Base-by-base conservation (phyloP, 2,797 vertebrate species). In the Neosilurus mollespiculum region DNA sequence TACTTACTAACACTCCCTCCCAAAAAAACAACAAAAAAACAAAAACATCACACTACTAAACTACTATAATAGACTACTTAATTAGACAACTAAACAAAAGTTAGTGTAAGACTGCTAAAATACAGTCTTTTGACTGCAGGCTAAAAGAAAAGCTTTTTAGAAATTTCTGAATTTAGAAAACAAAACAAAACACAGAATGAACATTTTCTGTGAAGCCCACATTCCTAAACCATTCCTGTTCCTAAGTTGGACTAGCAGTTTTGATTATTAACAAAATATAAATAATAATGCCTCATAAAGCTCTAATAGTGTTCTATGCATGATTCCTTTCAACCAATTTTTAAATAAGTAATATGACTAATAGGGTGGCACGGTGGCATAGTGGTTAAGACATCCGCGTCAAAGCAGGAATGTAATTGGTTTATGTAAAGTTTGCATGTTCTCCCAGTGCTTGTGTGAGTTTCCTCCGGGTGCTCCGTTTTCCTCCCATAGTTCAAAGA, bases 241-340 rank as follows among this genome's bases (percentile, higher is more conserved):
- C 26, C 37, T 67, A 18, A 20, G 4, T 37, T 22, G 34, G 37
- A 70, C 1, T 30, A 20, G 6, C 37, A 43, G 37, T 43, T 6
- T 43, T 43, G 7, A 59, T 59, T 2, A 20, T 20, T 4, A 59
- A 59, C 58, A 18, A 18, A 18, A 20, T 37, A 37, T n/a, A 61
- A 24, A 64, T 65, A 51, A 61, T 53, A 30, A 79, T 79, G 34
- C 15, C 34, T 65, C n/a, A 16, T 78, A 78, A 64, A 64, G 15
- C 77, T 79, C 10, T 20, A 79, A 66, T 77, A 8, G 10, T 61
- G 30, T n/a, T 34, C 5, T 14, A 14, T 10, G 51, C 18, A 76
- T 7, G 22, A 34, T 9, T 37, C 20, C 11, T 10, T 43, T 6
- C 37, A 43, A 30, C 18, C 26, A 54, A 10, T 8, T 20, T 56